phyloP scores from a whole-genome alignment of 2,888 invertebrate species.

The Hyposoter dolosus region DNA sequence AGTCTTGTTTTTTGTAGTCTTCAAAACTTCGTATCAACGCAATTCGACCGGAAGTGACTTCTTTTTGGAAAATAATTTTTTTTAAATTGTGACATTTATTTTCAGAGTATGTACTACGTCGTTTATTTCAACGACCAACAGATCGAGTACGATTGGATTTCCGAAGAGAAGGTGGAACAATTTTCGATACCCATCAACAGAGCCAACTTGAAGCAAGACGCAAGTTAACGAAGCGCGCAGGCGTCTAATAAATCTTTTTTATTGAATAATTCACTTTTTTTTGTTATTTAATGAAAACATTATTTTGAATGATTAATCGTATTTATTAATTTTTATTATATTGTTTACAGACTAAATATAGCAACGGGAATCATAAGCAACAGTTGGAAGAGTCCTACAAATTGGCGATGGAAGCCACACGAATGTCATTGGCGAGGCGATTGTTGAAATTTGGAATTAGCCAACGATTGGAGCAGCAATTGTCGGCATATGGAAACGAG shows the following conservation, averaged over 20 bases:
- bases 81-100: not conserved
- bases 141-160: slow-evolving; percentile 86
- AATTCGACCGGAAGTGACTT: not conserved
- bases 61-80: not conserved
- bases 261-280: not conserved
- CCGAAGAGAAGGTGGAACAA: slow-evolving; percentile 83
- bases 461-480: not conserved
- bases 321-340: not conserved
- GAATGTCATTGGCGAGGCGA: not conserved
- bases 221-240: not conserved
- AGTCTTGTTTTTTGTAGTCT: not conserved
- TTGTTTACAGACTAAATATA: not conserved
- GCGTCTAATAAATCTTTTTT: not conserved
- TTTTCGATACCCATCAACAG: slow-evolving; percentile 72
- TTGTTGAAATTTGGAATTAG: not conserved
- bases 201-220: not conserved
- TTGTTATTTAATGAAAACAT: not conserved
- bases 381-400: not conserved
- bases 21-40: not conserved
- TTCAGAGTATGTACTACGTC: slow-evolving; percentile 86
- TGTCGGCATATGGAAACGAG: too few relatives aligned
- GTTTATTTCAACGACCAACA: slow-evolving; percentile 85
- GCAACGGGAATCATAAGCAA: not conserved
- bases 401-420: not conserved
- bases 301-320: not conserved